phyloP scores from a whole-genome alignment of 2,797 vertebrate genomes.

The Loriculus beryllinus region DNA sequence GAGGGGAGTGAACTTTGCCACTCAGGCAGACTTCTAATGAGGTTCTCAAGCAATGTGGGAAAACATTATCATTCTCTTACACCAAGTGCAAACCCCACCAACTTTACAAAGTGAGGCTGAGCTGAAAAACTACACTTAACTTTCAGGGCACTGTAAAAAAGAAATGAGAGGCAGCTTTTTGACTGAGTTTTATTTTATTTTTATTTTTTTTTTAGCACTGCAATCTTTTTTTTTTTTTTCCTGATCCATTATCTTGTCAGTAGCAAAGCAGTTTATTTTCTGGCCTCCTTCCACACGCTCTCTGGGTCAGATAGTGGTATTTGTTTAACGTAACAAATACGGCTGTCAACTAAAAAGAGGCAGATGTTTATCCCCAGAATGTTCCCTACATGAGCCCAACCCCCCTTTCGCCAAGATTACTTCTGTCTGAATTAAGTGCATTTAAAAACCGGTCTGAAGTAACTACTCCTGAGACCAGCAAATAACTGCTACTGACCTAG shows the following conservation, averaged over 20 bases:
- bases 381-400: neutral
- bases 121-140: neutral
- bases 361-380: slow-evolving; percentile 20
- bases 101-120: neutral
- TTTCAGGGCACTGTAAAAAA: neutral
- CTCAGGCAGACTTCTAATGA: neutral
- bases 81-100: neutral
- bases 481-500: neutral
- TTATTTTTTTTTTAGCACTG: neutral
- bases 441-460: slow-evolving; percentile 7
- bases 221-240: neutral
- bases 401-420: neutral
- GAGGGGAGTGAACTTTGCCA: neutral
- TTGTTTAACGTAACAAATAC: slow-evolving; percentile 51
- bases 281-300: slow-evolving; percentile 34
- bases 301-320: slow-evolving; percentile 18
- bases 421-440: slow-evolving; percentile 17
- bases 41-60: neutral
- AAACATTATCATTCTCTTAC: neutral
- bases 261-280: slow-evolving; percentile 42
- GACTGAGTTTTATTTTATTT: neutral
- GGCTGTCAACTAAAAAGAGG: neutral
- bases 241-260: neutral
- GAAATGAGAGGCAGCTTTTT: slow-evolving; percentile 29
- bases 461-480: neutral